Evolutionary conservation across 2,797 vertebrate species (phyloP).

Genomic region (Simalia tracyae): DNA sequence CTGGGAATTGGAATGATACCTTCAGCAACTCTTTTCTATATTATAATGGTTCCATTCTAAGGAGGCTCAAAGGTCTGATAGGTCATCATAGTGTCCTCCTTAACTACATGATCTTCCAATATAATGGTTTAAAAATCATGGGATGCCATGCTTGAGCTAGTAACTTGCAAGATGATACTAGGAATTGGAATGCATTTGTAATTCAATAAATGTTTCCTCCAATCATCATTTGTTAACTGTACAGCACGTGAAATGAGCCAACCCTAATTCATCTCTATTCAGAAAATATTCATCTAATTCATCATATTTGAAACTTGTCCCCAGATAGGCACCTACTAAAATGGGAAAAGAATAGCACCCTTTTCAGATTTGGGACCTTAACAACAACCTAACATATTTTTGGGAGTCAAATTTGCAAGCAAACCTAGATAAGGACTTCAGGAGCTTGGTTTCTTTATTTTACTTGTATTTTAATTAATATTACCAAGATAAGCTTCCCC

Average conservation of each 20-base stretch:
- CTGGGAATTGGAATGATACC: not conserved
- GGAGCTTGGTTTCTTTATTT: not conserved
- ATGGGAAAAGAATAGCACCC: not conserved
- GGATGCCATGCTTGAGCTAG: not conserved
- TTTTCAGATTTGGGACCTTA: not conserved
- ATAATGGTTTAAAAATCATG: not conserved
- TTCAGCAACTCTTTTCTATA: not conserved
- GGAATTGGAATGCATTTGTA: not conserved
- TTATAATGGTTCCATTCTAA: not conserved
- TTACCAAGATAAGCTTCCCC: no score
- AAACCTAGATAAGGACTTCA: not conserved
- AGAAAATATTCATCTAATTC: not conserved
- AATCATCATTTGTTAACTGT: not conserved
- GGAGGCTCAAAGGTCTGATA: not conserved
- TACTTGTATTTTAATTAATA: not conserved
- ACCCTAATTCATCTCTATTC: not conserved
- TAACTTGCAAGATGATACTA: not conserved
- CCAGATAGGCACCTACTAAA: not conserved
- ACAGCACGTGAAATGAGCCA: not conserved
- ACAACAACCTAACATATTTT: not conserved
- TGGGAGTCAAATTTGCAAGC: not conserved
- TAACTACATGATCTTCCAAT: not conserved
- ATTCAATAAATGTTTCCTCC: not conserved
- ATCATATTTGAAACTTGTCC: not conserved
- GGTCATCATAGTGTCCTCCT: not conserved